These are phyloP conservation scores for Loriculus beryllinus DNA, from an alignment of 2,797 vertebrate species.

Conservation along the genomic window DNA sequence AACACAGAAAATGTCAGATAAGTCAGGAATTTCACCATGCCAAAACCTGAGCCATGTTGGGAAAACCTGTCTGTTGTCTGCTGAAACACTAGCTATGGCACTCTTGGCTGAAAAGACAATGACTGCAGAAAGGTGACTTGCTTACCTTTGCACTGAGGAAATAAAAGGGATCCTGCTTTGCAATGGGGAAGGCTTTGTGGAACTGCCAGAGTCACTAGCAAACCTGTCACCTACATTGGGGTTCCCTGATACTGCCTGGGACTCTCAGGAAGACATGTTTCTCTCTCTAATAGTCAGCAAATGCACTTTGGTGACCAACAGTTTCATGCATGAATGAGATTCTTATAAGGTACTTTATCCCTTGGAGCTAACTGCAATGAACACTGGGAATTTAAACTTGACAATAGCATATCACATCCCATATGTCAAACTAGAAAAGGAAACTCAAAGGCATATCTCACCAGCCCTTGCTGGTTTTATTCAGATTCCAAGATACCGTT, in stretches of 20 bases:
- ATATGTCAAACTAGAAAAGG: background rate
- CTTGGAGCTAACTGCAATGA: background rate
- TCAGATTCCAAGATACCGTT: background rate
- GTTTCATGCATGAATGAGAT: background rate
- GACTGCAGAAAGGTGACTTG: background rate
- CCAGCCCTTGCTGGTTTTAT: background rate
- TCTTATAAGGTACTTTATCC: background rate
- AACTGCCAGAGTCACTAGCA: background rate
- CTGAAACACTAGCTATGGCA: fast-evolving
- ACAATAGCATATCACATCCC: background rate
- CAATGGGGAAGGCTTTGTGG: background rate
- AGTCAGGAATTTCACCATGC: background rate
- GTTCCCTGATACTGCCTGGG: background rate
- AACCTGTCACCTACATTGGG: background rate
- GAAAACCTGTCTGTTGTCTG: background rate
- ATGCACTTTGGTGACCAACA: background rate
- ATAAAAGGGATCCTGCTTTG: background rate
- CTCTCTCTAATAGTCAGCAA: background rate
- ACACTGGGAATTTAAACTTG: background rate
- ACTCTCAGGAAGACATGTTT: background rate
- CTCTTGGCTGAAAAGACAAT: background rate
- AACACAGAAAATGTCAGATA: background rate
- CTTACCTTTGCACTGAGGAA: background rate
- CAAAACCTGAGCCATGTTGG: background rate
- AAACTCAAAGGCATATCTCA: background rate